Base-by-base conservation (phyloP, 1,140 invertebrate genomes). In the Euura lappo region DNA sequence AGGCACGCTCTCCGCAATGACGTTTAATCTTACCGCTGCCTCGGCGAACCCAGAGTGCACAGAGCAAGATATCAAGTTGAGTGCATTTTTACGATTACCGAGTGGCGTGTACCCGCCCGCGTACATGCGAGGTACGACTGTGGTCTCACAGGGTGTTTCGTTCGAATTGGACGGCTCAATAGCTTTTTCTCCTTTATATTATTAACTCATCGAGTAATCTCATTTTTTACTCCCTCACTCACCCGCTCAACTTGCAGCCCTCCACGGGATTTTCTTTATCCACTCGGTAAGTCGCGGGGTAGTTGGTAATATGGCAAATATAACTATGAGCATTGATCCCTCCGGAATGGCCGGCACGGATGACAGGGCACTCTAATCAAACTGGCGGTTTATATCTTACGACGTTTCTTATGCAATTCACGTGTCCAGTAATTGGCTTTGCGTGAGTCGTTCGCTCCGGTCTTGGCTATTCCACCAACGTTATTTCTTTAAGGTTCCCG, bases 81-180 rank as follows among this genome's bases (percentile, higher is more conserved):
- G 28, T 65, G 64, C 77, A 72, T 79, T 79, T 79, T 80, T 75
- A 75, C 75, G 76, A 80, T 80, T 79, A 79, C 65, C 72, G 60
- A 74, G 74, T 28, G 28, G 28, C 28, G 28, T 10, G 60, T 64
- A 13, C 60, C 60, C 60, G 60, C 8, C 60, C 60, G 13, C 60
- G 60, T 64, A 13, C 60, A 28, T 28, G 28, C 28, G 28, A 28
- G 28, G 28, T 28, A 28, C 28, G 28, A 28, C 28, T 28, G 28
- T 28, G 28, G 0, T 28, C 28, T 28, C 28, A 28, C 28, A 28
- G 28, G 28, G 28, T 28, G 28, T 28, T 28, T 28, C 28, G 28
- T 28, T 28, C 28, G 28, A 28, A 28, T 28, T 28, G 28, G 28
- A 28, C 28, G 28, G 28, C 28, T 28, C 28, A 28, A 28, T 28